Evolutionary conservation across 2,888 invertebrate genomes (phyloP).

Genomic region (Pammene fasciana): DNA sequence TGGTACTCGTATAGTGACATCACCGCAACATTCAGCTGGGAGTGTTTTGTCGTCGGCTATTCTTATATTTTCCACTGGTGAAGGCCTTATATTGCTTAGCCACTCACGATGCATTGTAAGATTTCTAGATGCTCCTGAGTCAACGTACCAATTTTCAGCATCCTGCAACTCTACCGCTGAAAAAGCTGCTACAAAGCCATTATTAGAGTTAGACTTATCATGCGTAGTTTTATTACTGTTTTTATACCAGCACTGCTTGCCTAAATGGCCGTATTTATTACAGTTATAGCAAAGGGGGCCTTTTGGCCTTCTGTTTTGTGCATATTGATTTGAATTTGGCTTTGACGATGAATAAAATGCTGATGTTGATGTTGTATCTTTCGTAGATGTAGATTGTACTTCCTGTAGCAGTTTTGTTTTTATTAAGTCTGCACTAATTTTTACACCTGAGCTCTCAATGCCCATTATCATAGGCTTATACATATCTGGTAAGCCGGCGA

Average conservation of each 20-base stretch:
- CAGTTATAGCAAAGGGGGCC: not conserved
- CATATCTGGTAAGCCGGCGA: not conserved
- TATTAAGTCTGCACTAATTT: slow-evolving; percentile 10
- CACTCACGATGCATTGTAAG: slow-evolving; percentile 1
- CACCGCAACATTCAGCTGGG: slow-evolving; percentile 2
- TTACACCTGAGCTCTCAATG: slow-evolving; percentile 7
- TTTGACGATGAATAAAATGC: slow-evolving; percentile 1
- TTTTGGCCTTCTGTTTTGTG: not conserved
- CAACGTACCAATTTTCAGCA: not conserved
- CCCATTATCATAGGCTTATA: slow-evolving; percentile 19
- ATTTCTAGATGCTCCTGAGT: not conserved
- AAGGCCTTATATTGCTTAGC: not conserved
- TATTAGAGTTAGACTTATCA: not conserved
- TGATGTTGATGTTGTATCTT: not conserved
- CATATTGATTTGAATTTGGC: not conserved
- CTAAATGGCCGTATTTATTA: not conserved
- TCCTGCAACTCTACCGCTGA: not conserved
- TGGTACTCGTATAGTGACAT: not conserved
- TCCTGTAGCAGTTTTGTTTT: slow-evolving; percentile 17
- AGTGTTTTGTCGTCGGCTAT: slow-evolving; percentile 8
- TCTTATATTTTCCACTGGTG: not conserved
- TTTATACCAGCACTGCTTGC: not conserved
- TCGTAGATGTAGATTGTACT: not conserved
- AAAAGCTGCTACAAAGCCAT: slow-evolving; percentile 3
- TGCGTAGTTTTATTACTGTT: not conserved